Base-by-base conservation (phyloP, 2,888 invertebrate species). In the Kuschelorhynchus macadamiae region DNA sequence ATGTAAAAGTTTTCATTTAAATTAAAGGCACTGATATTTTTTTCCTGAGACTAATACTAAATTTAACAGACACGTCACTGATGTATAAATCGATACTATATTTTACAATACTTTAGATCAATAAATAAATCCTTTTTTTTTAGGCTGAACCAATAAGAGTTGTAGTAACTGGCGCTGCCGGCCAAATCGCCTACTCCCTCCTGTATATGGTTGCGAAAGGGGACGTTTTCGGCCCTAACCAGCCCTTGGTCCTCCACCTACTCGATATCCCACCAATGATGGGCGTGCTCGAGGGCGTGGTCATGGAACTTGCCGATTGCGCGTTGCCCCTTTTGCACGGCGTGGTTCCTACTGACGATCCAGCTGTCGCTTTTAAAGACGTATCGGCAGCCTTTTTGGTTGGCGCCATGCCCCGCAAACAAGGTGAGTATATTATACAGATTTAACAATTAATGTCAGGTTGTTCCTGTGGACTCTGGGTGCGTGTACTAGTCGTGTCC, bases 101-200 rank as follows among this genome's bases (percentile, higher is more conserved):
- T n/a, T n/a, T n/a, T n/a, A n/a, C n/a, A n/a, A n/a, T n/a, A n/a
- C n/a, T n/a, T n/a, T n/a, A n/a, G n/a, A n/a, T n/a, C n/a, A n/a
- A n/a, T n/a, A n/a, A n/a, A n/a, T n/a, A n/a, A n/a, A n/a, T n/a
- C n/a, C n/a, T n/a, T n/a, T n/a, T n/a, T n/a, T n/a, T n/a, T n/a
- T n/a, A 93, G 92, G 86, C 89, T 79, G 90, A 92, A 84, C 94
- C 97, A 81, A 92, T 98, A 80, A 92, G 91, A 86, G 96, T 98
- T 73, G 92, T 97, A 67, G 94, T 99, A 25, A 99, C 98, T 59
- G 99, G 99, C 70, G 99, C 99, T 76, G 99, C 98, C 68, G 99
- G 99, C 14, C 99, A 99, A 86, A 99, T 99, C 76, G 98, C 97
- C 67, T 99, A 99, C 84, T 98, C 98, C 1, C 86, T 99, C 44